These are phyloP conservation scores for Tetragnatha montana DNA, from an alignment of 2,888 invertebrate species.

Conservation along the genomic window DNA sequence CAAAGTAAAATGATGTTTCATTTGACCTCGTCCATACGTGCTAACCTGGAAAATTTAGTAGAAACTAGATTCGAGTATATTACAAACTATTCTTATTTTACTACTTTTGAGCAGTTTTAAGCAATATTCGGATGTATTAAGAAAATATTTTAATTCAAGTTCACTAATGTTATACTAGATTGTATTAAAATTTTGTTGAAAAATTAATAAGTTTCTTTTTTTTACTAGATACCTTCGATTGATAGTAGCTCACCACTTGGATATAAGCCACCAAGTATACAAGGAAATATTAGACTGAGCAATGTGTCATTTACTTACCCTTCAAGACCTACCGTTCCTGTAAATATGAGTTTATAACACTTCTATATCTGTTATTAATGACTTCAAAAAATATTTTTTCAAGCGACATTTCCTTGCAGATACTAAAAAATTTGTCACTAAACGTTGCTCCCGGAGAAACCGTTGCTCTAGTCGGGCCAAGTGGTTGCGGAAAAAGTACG, in stretches of 20 bases:
- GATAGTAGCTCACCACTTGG: constrained; percentile 65
- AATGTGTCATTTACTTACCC: constrained; percentile 86
- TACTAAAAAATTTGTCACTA: constrained; percentile 67
- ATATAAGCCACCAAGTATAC: constrained; percentile 78
- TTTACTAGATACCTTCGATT: constrained; percentile 58
- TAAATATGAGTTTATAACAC: constrained; percentile 10
- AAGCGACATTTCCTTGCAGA: constrained; percentile 12
- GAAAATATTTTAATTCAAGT: no score
- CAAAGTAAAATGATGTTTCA: no score
- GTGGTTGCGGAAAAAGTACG: constrained; percentile 76
- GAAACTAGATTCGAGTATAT: no score
- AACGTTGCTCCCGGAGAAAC: constrained; percentile 71
- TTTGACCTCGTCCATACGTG: no score
- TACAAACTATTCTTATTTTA: no score
- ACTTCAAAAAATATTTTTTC: background rate
- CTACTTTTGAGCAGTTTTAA: no score
- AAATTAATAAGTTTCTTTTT: no score
- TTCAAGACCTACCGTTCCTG: constrained; percentile 79
- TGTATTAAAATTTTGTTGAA: no score
- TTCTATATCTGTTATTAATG: background rate
- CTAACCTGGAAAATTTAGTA: no score
- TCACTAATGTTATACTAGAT: no score
- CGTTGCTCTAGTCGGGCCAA: constrained; percentile 76
- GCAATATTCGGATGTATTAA: no score
- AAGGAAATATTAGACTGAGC: constrained; percentile 85